Evolutionary conservation across 2,113 vertebrate genomes (phyloP).

Genomic region (Colaptes auratus): DNA sequence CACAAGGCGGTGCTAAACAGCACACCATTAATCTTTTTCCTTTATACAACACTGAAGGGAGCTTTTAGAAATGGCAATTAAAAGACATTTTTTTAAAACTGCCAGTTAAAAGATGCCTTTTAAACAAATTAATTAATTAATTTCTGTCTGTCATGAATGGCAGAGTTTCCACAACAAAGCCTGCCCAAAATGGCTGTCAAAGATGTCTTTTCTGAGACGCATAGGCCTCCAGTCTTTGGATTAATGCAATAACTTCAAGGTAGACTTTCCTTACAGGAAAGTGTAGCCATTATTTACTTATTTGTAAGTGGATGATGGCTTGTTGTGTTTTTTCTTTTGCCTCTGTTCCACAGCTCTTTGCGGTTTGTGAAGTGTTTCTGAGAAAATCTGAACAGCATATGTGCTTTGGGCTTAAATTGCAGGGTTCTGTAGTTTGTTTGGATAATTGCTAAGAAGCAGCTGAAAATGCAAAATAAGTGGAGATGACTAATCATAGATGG

Average conservation of each 20-base stretch:
- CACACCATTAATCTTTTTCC: not conserved
- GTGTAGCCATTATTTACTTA: not conserved
- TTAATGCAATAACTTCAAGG: not conserved
- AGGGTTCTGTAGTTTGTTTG: not conserved
- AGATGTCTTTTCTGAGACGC: not conserved
- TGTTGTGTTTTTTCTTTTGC: not conserved
- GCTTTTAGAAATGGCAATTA: not conserved
- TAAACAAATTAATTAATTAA: not conserved
- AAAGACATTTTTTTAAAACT: not conserved
- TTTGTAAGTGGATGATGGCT: not conserved
- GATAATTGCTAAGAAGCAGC: not conserved
- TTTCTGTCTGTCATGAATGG: not conserved
- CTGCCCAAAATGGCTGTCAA: not conserved
- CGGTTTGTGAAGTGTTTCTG: not conserved
- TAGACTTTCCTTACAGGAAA: not conserved
- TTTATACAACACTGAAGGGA: not conserved
- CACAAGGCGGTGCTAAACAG: constrained; percentile 43
- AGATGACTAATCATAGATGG: not conserved
- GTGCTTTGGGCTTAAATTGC: not conserved
- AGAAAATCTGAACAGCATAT: not conserved
- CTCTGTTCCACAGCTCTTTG: not conserved
- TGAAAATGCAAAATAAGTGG: not conserved
- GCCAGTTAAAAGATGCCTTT: too few relatives aligned
- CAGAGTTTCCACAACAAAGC: not conserved
- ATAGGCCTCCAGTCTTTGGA: not conserved